Conservation (phyloP, 2,888 invertebrate genomes). For the Oscheius sp. region DNA sequence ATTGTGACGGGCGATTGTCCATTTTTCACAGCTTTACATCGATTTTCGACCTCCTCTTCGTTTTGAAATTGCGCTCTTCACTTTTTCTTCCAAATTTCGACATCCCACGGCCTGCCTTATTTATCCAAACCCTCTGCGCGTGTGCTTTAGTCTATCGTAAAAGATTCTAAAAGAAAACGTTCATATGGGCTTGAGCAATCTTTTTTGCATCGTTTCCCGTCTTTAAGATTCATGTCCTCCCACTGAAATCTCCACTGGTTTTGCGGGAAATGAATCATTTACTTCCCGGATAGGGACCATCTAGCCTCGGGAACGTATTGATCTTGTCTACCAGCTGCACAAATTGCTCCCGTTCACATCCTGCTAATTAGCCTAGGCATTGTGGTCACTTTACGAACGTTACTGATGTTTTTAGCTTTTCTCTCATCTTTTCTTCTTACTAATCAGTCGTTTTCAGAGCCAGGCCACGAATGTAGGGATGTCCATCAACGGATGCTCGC, state of each 20-base stretch:
- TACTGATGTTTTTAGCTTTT: not conserved
- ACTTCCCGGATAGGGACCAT: too few species aligned
- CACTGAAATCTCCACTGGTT: not conserved
- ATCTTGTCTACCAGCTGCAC: conserved; percentile 27
- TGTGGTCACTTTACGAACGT: not conserved
- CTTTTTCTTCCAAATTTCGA: too few species aligned
- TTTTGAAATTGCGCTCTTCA: too few species aligned
- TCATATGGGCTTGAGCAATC: too few species aligned
- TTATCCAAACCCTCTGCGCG: too few species aligned
- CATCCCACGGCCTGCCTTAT: too few species aligned
- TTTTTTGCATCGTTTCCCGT: not conserved
- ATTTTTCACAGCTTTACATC: too few species aligned
- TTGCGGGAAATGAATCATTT: too few species aligned
- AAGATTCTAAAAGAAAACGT: too few species aligned
- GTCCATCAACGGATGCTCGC: conserved; percentile 22
- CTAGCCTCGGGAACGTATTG: conserved; percentile 1
- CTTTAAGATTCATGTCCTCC: not conserved
- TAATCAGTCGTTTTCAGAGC: not conserved
- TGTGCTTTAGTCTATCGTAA: too few species aligned
- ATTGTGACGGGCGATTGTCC: too few species aligned
- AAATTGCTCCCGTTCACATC: conserved; percentile 14
- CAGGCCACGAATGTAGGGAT: conserved; percentile 23
- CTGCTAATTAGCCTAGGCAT: not conserved
- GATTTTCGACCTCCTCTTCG: too few species aligned
- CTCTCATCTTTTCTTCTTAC: not conserved